Evolutionary conservation across 2,113 vertebrate species (phyloP), one percentile per base, ranked within the genome.

Genomic region (Archocentrus centrarchus): DNA sequence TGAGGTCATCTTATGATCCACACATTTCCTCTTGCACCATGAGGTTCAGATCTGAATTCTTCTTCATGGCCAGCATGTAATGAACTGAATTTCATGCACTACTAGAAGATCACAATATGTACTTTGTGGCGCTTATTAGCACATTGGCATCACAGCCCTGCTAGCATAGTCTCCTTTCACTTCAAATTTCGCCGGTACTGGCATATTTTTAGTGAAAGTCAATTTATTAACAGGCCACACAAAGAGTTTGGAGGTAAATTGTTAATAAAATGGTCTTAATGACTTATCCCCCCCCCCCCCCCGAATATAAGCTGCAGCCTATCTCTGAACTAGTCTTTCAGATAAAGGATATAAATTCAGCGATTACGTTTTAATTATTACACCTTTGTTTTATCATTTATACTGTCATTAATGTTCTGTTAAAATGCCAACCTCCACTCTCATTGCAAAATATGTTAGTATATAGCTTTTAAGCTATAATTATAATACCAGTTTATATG

Each of bases 311-410:
- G 11, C 24, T 50, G 41, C 11, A 9, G n/a, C 41, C 1, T 11
- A 50, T 17, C 47, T 30, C 0, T 50, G 17, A 50, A 50, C 22
- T 0, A 18, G 41, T 24, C 41, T 0, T 0, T 8, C 41, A 47
- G 15, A 18, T 14, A 53, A 70, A 50, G 4, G 5, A 18, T 18
- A 30, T 27, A 68, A 0, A 68, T 9, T 27, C 64, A 47, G 22
- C 14, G 6, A 68, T 27, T 5, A 47, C 27, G 15, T 24, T 17
- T 68, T 47, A 50, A 22, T 11, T 20, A 53, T 2, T 68, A 68
- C 22, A 0, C 17, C 5, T 68, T 17, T 68, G 9, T 18, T 50
- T 18, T 47, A 27, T 27, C 27, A 27, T 27, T 27, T 0, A 50
- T 50, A 18, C 47, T 6, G 9, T 17, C 27, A 7, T 53, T 0